Base-by-base conservation (phyloP, 2,888 invertebrate genomes). In the Ectemnius lituratus region DNA sequence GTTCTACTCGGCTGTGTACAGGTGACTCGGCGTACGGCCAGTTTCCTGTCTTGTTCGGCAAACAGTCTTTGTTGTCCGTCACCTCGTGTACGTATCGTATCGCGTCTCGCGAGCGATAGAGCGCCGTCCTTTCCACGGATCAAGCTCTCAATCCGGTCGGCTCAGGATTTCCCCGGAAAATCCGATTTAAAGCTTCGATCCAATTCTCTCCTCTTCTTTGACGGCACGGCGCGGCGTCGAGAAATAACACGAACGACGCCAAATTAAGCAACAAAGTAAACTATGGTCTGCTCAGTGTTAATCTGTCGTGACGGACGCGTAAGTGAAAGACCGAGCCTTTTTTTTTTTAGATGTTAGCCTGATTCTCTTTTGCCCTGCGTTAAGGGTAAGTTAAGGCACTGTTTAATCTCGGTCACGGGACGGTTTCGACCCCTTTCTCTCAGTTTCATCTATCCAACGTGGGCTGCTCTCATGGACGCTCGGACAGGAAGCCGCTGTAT, bases 321-420 rank as follows among this genome's bases (percentile, higher is more conserved):
- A 63, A n/a, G 11, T 28, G 47, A 23, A 23, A 23, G 23, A 23
- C 6, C 23, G 46, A 13, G 56, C 0, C 20, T 20, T 18, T 45
- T 16, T n/a, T 20, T 18, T 45, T 16, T n/a, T 49, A n/a, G 4
- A 27, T n/a, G 60, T 60, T 60, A 60, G 3, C 45, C 60, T 49
- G 28, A 52, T 60, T 63, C 3, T 61, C 52, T 49, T 37, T 37
- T 4, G 1, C 37, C 11, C 37, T 6, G 5, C 37, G 37, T 37
- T 11, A 5, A 11, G 11, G 37, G 37, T 8, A 11, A 8, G 37
- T 8, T 16, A 11, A 59, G n/a, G 23, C 16, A 66, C 59, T 68
- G 52, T 69, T 78, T 81, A 73, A 73, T 73, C 70, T 67, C 60
- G 62, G 56, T 62, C 65, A 52, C 49, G 67, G 64, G 75, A 68